Conservation (phyloP, 2,888 invertebrate genomes). For the Hirtodrosophila cameraria region DNA sequence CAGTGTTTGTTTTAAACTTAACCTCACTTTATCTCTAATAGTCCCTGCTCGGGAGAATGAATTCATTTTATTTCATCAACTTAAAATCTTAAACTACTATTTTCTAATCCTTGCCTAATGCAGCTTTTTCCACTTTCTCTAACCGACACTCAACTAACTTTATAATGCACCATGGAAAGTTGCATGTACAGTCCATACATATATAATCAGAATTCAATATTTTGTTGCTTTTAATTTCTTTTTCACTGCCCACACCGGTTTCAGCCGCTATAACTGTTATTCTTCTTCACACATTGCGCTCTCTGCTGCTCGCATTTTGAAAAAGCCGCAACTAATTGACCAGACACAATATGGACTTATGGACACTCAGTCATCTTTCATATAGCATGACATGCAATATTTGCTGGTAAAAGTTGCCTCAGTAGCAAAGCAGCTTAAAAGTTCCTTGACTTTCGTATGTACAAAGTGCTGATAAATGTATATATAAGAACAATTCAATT, state of each 20-base stretch:
- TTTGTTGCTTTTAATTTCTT: neutral
- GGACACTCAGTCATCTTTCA: conserved; percentile 68
- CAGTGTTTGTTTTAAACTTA: no score
- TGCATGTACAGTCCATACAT: neutral
- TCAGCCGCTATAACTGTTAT: conserved; percentile 51
- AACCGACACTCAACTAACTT: no score
- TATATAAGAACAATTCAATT: conserved; percentile 28
- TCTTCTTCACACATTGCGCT: conserved; percentile 51
- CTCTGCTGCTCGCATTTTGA: conserved; percentile 27
- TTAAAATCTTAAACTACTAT: no score
- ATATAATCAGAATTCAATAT: conserved; percentile 8
- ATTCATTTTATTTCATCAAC: no score
- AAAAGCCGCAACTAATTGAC: conserved; percentile 69
- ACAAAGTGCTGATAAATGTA: conserved; percentile 27
- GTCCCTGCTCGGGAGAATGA: no score
- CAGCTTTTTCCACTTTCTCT: conserved; percentile 1
- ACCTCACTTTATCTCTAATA: no score
- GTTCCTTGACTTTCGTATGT: conserved; percentile 67
- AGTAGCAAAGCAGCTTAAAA: conserved; percentile 62
- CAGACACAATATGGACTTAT: conserved; percentile 37
- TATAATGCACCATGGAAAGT: neutral
- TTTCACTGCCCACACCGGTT: conserved; percentile 29
- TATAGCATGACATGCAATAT: conserved; percentile 63
- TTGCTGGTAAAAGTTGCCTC: conserved; percentile 61
- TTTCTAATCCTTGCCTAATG: no score